Conservation (phyloP, 2,888 invertebrate genomes). For the Hypomecis atomaria region DNA sequence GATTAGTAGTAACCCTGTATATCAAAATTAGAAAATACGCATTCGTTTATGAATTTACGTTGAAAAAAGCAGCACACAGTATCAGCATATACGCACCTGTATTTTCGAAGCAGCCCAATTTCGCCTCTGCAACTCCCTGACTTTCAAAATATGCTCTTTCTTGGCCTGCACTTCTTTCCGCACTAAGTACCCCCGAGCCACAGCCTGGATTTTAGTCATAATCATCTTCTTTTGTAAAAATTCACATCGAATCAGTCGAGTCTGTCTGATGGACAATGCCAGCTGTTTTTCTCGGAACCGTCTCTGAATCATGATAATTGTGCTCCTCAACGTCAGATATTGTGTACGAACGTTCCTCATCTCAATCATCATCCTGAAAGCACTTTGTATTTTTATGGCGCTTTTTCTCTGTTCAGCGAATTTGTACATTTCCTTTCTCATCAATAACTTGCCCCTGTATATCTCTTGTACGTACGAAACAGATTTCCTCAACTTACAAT, state of each 20-base stretch:
- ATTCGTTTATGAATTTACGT: no score
- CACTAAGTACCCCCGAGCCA: conserved; percentile 78
- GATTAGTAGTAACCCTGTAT: no score
- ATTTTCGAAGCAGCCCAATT: conserved; percentile 86
- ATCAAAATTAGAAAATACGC: no score
- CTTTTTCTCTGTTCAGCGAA: conserved; percentile 53
- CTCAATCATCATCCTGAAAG: conserved; percentile 65
- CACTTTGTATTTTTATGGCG: conserved; percentile 71
- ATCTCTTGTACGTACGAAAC: conserved; percentile 64
- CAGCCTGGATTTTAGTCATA: conserved; percentile 70
- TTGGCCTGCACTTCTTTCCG: conserved; percentile 74
- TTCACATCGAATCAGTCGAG: conserved; percentile 64
- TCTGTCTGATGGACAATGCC: conserved; percentile 49
- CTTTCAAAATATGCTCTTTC: conserved; percentile 71
- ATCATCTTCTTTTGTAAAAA: conserved; percentile 62
- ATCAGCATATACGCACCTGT: conserved; percentile 73
- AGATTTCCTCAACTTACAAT: conserved; percentile 54
- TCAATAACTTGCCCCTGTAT: conserved; percentile 68
- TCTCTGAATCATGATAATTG: conserved; percentile 65
- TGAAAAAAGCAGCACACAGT: no score
- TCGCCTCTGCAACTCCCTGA: conserved; percentile 66
- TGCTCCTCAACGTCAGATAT: conserved; percentile 55
- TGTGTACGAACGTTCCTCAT: conserved; percentile 52
- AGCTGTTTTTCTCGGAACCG: conserved; percentile 60
- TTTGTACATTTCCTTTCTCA: conserved; percentile 62